Conservation (phyloP, 2,888 invertebrate genomes). For the Lydus trimaculatus region DNA sequence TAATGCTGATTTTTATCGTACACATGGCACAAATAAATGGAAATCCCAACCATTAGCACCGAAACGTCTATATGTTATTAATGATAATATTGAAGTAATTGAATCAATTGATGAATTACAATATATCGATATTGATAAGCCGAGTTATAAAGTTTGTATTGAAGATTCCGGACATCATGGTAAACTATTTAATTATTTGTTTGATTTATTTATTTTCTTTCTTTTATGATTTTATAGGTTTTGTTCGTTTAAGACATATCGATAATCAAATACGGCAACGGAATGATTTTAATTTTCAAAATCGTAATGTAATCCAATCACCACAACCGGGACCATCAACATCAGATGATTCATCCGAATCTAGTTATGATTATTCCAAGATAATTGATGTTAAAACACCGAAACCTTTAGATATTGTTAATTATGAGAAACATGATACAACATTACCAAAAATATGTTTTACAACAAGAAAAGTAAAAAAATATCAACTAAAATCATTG, state of each 20-base stretch:
- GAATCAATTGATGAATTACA: slow-evolving; percentile 69
- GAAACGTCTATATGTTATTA: slow-evolving; percentile 72
- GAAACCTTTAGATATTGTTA: slow-evolving; percentile 63
- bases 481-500: slow-evolving; percentile 60
- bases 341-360: slow-evolving; percentile 23
- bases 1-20: slow-evolving; percentile 65
- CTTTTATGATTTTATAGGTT: background rate
- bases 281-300: background rate
- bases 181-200: slow-evolving; percentile 26
- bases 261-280: background rate
- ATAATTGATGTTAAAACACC: slow-evolving; percentile 69
- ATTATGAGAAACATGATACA: slow-evolving; percentile 60
- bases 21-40: slow-evolving; percentile 58
- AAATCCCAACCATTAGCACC: slow-evolving; percentile 66
- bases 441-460: slow-evolving; percentile 66
- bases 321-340: slow-evolving; percentile 27
- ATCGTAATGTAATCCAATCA: background rate
- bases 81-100: slow-evolving; percentile 77
- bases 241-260: background rate
- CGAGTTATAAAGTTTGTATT: slow-evolving; percentile 70
- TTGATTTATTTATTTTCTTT: background rate
- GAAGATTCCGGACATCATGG: slow-evolving; percentile 63
- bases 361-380: slow-evolving; percentile 66
- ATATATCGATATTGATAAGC: slow-evolving; percentile 66
- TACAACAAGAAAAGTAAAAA: slow-evolving; percentile 60